phyloP scores from a whole-genome alignment of 2,113 vertebrate genomes.

The Tenebrosternarchus preto region DNA sequence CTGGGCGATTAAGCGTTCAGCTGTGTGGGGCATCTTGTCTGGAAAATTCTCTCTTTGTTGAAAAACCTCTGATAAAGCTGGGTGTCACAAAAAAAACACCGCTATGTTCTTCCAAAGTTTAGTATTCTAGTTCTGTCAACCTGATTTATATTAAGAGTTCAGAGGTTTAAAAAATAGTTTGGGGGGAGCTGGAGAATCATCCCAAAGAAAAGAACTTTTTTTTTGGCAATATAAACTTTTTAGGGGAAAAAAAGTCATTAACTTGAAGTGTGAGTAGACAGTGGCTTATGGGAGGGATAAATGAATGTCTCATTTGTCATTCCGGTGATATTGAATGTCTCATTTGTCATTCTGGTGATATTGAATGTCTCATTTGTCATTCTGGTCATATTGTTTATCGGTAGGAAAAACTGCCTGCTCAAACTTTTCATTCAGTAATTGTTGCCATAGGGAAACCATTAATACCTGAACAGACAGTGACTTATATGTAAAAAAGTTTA shows the following conservation, averaged over 20 bases:
- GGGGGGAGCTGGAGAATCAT: neutral
- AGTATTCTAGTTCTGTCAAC: conserved; percentile 52
- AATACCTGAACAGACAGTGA: too few relatives aligned
- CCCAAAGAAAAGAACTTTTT: neutral
- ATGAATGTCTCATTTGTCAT: neutral
- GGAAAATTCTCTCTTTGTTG: neutral
- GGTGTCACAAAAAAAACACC: neutral
- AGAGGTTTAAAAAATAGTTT: neutral
- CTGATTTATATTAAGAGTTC: conserved; percentile 41
- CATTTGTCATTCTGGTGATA: neutral
- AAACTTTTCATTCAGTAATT: too few relatives aligned
- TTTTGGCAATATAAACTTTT: neutral
- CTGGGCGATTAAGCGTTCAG: neutral
- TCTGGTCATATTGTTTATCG: too few relatives aligned
- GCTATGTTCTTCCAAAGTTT: neutral
- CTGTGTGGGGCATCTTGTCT: neutral
- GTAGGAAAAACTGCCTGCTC: too few relatives aligned
- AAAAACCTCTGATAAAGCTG: neutral
- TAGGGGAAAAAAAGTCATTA: neutral
- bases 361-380: neutral
- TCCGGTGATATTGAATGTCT: neutral
- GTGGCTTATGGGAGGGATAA: neutral
- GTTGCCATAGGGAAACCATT: too few relatives aligned
- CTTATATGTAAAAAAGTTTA: too few relatives aligned
- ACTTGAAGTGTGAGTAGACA: neutral